These are phyloP conservation scores for Listronotus oregonensis DNA, from an alignment of 1,140 invertebrate species.

Conservation along the genomic window DNA sequence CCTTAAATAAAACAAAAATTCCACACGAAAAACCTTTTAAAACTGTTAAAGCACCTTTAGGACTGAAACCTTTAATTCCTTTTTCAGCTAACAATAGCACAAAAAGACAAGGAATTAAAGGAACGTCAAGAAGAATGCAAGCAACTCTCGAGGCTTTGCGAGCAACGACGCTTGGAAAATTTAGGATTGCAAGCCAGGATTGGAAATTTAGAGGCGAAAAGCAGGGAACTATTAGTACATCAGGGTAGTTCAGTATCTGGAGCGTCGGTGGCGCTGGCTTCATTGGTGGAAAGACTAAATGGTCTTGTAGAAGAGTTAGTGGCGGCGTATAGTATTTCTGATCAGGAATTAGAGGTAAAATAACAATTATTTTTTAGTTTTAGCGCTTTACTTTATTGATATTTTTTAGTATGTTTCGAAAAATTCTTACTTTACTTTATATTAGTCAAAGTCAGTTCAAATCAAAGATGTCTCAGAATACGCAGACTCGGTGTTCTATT, in stretches of 20 bases:
- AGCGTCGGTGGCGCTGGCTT: conserved; percentile 72
- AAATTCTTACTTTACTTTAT: too few relatives aligned
- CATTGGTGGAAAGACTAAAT: conserved; percentile 70
- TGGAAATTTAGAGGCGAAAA: conserved; percentile 65
- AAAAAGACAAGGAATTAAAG: conserved; percentile 62
- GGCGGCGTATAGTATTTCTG: conserved; percentile 73
- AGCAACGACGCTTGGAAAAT: conserved; percentile 76
- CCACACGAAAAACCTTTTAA: too few relatives aligned
- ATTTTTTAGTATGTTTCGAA: too few relatives aligned
- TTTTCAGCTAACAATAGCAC: conserved; percentile 56
- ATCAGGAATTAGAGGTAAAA: conserved; percentile 73
- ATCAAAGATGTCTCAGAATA: too few relatives aligned
- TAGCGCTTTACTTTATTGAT: too few relatives aligned
- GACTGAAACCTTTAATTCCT: background rate
- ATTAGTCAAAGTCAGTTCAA: too few relatives aligned
- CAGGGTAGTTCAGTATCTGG: conserved; percentile 74
- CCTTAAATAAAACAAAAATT: too few relatives aligned
- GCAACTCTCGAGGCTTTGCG: conserved; percentile 76
- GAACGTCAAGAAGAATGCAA: conserved; percentile 75
- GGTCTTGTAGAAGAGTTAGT: conserved; percentile 73
- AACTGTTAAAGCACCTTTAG: too few relatives aligned
- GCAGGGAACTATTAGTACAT: conserved; percentile 67
- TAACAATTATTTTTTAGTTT: conserved; percentile 16
- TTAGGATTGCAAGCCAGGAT: conserved; percentile 69
- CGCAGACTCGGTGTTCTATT: too few relatives aligned